Conservation (phyloP, 1,140 invertebrate genomes). For the Formica selysi region DNA sequence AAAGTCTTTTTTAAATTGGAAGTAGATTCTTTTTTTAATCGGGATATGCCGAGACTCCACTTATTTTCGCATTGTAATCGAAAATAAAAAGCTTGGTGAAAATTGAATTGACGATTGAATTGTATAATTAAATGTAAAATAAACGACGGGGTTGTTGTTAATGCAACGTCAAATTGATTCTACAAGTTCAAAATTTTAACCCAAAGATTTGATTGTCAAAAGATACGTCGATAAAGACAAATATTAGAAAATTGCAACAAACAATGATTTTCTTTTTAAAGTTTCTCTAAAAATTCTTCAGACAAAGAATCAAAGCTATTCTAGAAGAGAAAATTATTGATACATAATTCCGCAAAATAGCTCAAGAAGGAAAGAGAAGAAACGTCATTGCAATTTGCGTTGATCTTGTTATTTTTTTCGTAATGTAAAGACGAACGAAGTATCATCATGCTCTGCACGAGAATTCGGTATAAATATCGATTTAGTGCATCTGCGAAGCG, state of each 20-base stretch:
- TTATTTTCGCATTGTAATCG: neutral
- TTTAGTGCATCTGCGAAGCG: neutral
- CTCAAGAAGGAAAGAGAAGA: neutral
- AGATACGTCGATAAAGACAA: neutral
- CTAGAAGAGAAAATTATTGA: neutral
- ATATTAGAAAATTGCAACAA: neutral
- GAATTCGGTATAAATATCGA: conserved; percentile 5
- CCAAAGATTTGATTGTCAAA: neutral
- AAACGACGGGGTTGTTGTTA: neutral
- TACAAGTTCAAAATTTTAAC: neutral
- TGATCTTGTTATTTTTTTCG: neutral
- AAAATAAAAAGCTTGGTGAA: neutral
- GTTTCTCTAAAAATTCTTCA: too few species aligned
- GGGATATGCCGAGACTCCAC: neutral
- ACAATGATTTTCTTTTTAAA: neutral
- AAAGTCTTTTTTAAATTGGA: neutral
- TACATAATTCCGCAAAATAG: neutral
- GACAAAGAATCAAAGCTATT: too few species aligned
- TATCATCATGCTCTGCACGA: neutral
- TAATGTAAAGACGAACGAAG: neutral
- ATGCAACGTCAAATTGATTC: neutral
- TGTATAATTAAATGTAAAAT: neutral
- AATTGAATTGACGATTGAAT: neutral
- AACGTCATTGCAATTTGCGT: neutral
- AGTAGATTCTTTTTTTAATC: neutral